Evolutionary conservation across 2,113 vertebrate genomes (phyloP).

Genomic region (Chlorodrepanis virens): DNA sequence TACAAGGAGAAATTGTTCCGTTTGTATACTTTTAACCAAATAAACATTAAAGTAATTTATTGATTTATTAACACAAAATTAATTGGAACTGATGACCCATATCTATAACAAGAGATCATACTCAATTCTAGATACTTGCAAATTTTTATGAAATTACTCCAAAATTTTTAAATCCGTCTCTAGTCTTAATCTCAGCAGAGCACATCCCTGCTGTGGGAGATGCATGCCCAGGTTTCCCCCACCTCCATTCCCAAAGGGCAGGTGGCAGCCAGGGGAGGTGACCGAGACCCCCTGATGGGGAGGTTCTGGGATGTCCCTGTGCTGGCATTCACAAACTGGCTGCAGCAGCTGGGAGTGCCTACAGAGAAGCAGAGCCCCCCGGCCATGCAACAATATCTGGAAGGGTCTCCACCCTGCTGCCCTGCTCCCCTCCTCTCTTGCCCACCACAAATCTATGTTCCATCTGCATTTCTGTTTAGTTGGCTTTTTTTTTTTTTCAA

Average conservation of each 20-base stretch:
- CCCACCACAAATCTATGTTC: background rate
- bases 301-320: rapidly evolving
- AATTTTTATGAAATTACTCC: background rate
- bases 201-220: background rate
- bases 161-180: background rate
- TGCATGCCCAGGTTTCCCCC: background rate
- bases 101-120: background rate
- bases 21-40: background rate
- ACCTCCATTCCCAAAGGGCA: too few species aligned
- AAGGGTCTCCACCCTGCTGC: background rate
- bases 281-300: rapidly evolving
- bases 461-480: background rate
- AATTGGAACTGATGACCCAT: background rate
- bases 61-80: background rate
- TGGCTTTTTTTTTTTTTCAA: background rate
- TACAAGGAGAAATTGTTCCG: background rate
- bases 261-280: background rate
- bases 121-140: background rate
- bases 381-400: rapidly evolving
- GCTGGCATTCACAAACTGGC: rapidly evolving
- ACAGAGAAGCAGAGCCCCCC: background rate
- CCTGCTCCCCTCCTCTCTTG: background rate
- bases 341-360: background rate
- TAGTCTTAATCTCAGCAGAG: background rate
- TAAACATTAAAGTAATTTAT: background rate